Evolutionary conservation across 2,888 invertebrate genomes (phyloP).

Genomic region (Tryphoninae sp.): DNA sequence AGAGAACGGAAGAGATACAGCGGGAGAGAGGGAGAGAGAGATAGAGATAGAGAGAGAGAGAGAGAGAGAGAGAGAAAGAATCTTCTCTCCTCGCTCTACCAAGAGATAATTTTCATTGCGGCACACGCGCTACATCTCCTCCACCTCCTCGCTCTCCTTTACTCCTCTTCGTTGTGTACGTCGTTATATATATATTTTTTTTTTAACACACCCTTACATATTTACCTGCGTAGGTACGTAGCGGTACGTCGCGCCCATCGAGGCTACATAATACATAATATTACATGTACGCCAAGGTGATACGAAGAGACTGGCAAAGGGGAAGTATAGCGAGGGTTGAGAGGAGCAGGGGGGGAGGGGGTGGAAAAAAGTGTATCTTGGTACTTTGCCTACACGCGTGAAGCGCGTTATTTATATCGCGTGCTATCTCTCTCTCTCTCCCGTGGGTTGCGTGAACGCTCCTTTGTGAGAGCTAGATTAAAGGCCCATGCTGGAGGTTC

Average conservation of each 20-base stretch:
- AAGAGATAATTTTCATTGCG: slow-evolving; percentile 59
- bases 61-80: slow-evolving; percentile 37
- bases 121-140: slow-evolving; percentile 42
- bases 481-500: slow-evolving; percentile 74
- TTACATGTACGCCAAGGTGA: slow-evolving; percentile 52
- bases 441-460: slow-evolving; percentile 43
- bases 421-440: neutral
- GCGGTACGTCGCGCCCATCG: slow-evolving; percentile 42
- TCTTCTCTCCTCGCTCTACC: slow-evolving; percentile 39
- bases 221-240: slow-evolving; percentile 43
- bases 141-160: slow-evolving; percentile 22
- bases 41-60: slow-evolving; percentile 27
- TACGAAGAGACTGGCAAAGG: neutral
- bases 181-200: slow-evolving; percentile 37
- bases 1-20: too few species aligned
- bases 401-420: neutral
- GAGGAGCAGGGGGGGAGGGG: slow-evolving; percentile 47
- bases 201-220: slow-evolving; percentile 48
- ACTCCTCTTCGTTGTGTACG: slow-evolving; percentile 9
- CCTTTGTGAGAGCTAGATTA: slow-evolving; percentile 69
- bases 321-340: slow-evolving; percentile 18
- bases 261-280: slow-evolving; percentile 52
- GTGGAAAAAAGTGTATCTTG: slow-evolving; percentile 44
- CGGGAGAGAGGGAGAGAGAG: slow-evolving; percentile 20
- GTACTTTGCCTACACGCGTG: slow-evolving; percentile 37